A percentile compares a stretch with the other conserved stretches of the same genome.
Evolutionary conservation across 2,113 vertebrate genomes (phyloP).

Genomic region (Pseudorectes ferrugineus): DNA sequence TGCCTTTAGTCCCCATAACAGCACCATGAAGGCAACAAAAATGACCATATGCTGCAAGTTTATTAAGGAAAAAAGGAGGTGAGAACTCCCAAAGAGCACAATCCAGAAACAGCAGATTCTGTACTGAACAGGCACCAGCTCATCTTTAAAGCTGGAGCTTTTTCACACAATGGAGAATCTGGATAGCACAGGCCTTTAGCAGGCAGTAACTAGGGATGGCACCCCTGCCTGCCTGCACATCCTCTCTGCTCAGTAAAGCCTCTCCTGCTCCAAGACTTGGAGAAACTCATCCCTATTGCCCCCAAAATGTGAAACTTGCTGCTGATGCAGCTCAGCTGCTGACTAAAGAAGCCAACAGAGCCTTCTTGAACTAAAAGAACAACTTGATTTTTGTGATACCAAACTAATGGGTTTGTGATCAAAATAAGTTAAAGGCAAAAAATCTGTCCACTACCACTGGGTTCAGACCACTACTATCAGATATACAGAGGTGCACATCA

Average conservation of each 20-base stretch:
- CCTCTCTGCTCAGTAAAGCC: neutral
- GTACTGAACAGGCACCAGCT: neutral
- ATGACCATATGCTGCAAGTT: conserved; percentile 6
- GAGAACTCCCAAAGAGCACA: neutral
- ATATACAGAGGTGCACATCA: fast-evolving
- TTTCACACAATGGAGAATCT: fast-evolving
- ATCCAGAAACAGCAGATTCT: neutral
- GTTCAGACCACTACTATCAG: neutral
- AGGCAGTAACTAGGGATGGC: neutral
- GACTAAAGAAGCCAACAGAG: neutral
- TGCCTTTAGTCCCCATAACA: conserved; percentile 40
- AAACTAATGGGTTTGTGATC: neutral
- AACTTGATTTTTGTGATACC: neutral
- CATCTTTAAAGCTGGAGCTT: neutral
- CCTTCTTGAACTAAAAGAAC: neutral
- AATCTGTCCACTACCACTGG: fast-evolving
- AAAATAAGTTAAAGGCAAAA: neutral
- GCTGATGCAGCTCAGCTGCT: neutral
- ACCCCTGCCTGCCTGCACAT: neutral
- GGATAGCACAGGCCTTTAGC: neutral
- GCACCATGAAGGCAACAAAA: conserved; percentile 24
- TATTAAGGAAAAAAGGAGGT: conserved; percentile 28
- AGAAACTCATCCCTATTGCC: neutral
- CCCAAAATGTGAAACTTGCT: neutral
- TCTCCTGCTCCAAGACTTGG: neutral